Evolutionary conservation across 2,888 invertebrate species (phyloP).

Genomic region (Tholera decimalis): DNA sequence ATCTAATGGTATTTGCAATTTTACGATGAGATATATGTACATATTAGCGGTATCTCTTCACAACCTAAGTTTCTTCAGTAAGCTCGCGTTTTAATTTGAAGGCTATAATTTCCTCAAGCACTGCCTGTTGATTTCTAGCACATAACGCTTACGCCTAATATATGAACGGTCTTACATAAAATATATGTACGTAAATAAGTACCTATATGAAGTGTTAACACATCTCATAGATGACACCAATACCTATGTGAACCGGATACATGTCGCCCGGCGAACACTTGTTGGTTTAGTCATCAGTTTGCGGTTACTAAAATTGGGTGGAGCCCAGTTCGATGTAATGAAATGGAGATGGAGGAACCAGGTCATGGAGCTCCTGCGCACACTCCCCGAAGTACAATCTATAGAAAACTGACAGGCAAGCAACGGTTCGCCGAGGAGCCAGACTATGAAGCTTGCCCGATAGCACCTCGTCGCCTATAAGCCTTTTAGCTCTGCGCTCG

Average conservation of each 20-base stretch:
- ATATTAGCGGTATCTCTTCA: no score
- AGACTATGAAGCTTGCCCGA: no score
- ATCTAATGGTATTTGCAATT: no score
- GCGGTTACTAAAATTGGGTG: background rate
- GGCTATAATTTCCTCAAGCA: slow-evolving; percentile 5
- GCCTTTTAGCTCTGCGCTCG: no score
- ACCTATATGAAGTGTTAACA: slow-evolving; percentile 30
- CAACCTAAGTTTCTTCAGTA: background rate
- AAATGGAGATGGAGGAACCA: no score
- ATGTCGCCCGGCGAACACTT: background rate
- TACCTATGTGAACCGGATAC: slow-evolving; percentile 42
- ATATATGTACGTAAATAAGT: slow-evolving; percentile 17
- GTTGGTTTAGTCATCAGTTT: background rate
- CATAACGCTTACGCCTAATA: slow-evolving; percentile 18
- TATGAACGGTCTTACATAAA: slow-evolving; percentile 39
- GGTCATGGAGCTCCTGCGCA: no score
- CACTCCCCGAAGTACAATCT: no score
- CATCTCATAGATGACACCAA: slow-evolving; percentile 47
- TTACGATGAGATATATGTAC: no score
- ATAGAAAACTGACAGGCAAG: no score
- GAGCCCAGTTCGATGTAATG: background rate
- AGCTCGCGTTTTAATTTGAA: no score
- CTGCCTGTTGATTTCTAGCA: background rate
- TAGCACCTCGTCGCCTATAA: no score
- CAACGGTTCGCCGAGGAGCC: no score